Evolutionary conservation across 1,140 invertebrate species (phyloP), one percentile per base, ranked within the genome.

Genomic region (Stenopsyche tienmushanensis): DNA sequence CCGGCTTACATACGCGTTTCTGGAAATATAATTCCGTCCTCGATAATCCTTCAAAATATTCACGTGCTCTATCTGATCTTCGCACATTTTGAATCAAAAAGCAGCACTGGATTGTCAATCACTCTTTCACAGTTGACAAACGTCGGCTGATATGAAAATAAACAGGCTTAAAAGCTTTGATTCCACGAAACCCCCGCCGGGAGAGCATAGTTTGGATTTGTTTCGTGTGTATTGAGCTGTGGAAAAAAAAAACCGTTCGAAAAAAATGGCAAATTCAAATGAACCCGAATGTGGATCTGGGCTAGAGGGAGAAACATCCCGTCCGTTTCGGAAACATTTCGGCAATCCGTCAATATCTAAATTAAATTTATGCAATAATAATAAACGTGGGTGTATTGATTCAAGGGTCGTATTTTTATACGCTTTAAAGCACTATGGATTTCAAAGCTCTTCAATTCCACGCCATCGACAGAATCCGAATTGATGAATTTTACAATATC

Each of bases 151-250:
- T 67, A 63, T 54, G 41, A 50, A 67, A 67, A 60, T 57, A 62
- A 67, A 67, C 53, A 67, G 42, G 58, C 59, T 64, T 64, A 63
- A 58, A 64, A 58, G 44, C 60, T 45, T 58, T 25, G 47, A 67
- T 63, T 55, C 58, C 57, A 23, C 18, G 18, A 17, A 13, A 17
- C 13, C 18, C 41, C 41, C 41, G 18, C n/a, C n/a, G 41, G 41
- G 41, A 44, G 18, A 13, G 41, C 41, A n/a, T 52, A 39, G 52
- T 39, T 55, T 29, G 52, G 52, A 55, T 55, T 55, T 55, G 20
- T 20, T n/a, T n/a, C 20, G 49, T 24, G 21, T 10, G 23, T 52
- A 52, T 52, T 52, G 49, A 52, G 10, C 24, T 7, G 21, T 3
- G 18, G 10, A 52, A 52, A 52, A 25, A 52, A 52, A 52, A 5